Conservation (phyloP, 2,797 vertebrate species). For the Yasuhikotakia modesta region DNA sequence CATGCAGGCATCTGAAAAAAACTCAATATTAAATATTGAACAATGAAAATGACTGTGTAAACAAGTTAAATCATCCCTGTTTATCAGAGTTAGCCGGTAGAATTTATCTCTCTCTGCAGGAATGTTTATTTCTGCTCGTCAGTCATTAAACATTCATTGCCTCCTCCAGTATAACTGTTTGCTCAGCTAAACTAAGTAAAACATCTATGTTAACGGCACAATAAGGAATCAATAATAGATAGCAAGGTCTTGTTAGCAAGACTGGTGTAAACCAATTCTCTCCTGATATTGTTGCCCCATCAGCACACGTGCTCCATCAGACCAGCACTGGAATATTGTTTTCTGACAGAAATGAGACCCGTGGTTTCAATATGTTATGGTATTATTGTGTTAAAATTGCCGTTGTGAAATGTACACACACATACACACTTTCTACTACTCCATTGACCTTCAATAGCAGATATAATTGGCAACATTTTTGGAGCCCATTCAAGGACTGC, state of each 20-base stretch:
- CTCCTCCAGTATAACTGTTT: slow-evolving; percentile 9
- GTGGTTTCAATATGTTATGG: neutral
- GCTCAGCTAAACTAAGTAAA: slow-evolving; percentile 14
- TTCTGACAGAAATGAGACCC: too few species aligned
- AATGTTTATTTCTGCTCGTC: slow-evolving; percentile 18
- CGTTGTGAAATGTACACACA: neutral
- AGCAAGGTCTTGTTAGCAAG: slow-evolving; percentile 8
- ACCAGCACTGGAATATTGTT: neutral
- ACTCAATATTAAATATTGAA: slow-evolving; percentile 15
- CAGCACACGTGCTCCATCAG: neutral
- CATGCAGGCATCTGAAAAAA: neutral
- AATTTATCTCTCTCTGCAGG: slow-evolving; percentile 1
- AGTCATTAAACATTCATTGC: slow-evolving; percentile 27
- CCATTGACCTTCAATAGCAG: slow-evolving; percentile 30
- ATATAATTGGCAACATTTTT: slow-evolving; percentile 25
- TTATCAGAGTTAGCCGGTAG: neutral
- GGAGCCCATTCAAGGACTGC: slow-evolving; percentile 26
- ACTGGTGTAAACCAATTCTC: neutral
- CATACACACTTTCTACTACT: neutral
- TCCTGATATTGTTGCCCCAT: neutral
- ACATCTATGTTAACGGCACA: slow-evolving; percentile 2
- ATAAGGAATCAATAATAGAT: slow-evolving; percentile 3
- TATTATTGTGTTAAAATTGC: neutral
- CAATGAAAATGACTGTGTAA: slow-evolving; percentile 2
- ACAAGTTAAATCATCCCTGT: neutral